Evolutionary conservation across 1,140 invertebrate genomes (phyloP).

Genomic region (Zaprionus tsacasi): DNA sequence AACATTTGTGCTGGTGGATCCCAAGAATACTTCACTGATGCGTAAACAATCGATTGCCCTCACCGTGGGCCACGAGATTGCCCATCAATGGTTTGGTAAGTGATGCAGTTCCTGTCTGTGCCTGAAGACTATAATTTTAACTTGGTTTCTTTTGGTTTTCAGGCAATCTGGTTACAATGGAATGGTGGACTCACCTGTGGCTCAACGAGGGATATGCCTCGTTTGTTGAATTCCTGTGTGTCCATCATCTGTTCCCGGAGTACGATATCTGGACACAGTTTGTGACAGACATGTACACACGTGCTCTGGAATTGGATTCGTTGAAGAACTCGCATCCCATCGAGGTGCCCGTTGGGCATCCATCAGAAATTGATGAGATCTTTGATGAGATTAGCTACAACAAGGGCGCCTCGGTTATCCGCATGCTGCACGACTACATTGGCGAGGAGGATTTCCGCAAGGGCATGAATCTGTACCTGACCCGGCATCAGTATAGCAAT

Average conservation of each 20-base stretch:
- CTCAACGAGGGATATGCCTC: constrained; percentile 97
- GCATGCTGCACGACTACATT: constrained; percentile 98
- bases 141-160: not conserved
- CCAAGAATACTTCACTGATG: constrained; percentile 92
- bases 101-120: not conserved
- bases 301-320: constrained; percentile 94
- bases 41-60: constrained; percentile 94
- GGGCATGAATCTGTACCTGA: constrained; percentile 97
- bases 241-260: constrained; percentile 94
- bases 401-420: constrained; percentile 96
- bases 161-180: constrained; percentile 94
- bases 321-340: constrained; percentile 96
- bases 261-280: constrained; percentile 98
- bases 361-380: constrained; percentile 96
- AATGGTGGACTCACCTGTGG: constrained; percentile 94
- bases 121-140: not conserved
- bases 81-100: constrained; percentile 94
- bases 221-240: constrained; percentile 95
- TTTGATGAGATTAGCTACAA: constrained; percentile 98
- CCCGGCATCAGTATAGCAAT: constrained; percentile 93
- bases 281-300: constrained; percentile 92
- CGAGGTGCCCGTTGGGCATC: constrained; percentile 94
- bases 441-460: constrained; percentile 97
- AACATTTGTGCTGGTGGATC: constrained; percentile 92
- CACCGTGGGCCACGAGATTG: constrained; percentile 94